Evolutionary conservation across 1,140 invertebrate species (phyloP).

Genomic region (Mactra quadrangularis): DNA sequence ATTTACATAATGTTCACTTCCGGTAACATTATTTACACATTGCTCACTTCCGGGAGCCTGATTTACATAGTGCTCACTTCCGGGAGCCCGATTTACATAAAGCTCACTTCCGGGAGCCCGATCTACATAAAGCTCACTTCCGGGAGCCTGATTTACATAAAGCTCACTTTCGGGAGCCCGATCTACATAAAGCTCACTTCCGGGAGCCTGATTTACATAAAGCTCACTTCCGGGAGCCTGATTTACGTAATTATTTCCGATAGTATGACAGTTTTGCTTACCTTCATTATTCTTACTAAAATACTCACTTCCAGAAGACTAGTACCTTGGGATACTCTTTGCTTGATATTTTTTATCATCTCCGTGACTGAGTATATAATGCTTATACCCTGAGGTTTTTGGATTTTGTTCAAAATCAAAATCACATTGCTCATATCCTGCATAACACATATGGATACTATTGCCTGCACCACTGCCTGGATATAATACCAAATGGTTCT

Average conservation of each 20-base stretch:
- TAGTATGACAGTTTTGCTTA: not conserved
- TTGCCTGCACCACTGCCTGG: too few species aligned
- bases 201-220: not conserved
- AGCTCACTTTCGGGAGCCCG: too few species aligned
- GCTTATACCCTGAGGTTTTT: not conserved
- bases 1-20: not conserved
- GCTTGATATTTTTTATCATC: too few species aligned
- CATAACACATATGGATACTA: not conserved
- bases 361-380: not conserved
- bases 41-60: too few species aligned
- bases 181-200: not conserved
- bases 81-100: not conserved
- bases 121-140: not conserved
- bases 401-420: too few species aligned
- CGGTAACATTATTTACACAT: not conserved
- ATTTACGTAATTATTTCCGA: not conserved
- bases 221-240: not conserved
- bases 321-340: too few species aligned
- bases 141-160: not conserved
- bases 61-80: constrained; percentile 15
- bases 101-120: not conserved
- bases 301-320: not conserved
- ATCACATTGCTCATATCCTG: not conserved
- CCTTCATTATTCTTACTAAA: not conserved
- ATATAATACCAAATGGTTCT: too few species aligned